A percentile compares a stretch with the other conserved stretches of the same genome.
Conservation (phyloP, 2,888 invertebrate genomes). For the Lysandra coridon region DNA sequence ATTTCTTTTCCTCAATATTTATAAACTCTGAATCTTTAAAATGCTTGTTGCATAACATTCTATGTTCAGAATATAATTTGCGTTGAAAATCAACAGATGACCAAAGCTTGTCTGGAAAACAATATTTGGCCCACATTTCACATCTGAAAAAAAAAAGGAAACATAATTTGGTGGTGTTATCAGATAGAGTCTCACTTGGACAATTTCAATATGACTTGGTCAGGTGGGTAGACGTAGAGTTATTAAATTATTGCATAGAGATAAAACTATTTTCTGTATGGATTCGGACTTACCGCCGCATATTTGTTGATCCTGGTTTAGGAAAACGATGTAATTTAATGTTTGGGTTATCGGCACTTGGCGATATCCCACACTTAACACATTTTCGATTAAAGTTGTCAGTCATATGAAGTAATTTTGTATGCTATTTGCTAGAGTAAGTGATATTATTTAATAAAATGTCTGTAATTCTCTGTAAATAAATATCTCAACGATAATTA, state of each 20-base stretch:
- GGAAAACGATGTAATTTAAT: too few relatives aligned
- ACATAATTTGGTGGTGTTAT: not conserved
- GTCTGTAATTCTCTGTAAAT: not conserved
- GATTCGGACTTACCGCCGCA: too few relatives aligned
- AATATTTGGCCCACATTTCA: conserved; percentile 30
- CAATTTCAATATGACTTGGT: not conserved
- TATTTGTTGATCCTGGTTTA: too few relatives aligned
- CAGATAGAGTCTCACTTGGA: not conserved
- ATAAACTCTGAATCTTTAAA: conserved; percentile 12
- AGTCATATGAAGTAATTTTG: not conserved
- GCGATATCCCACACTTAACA: too few relatives aligned
- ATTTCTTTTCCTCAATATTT: not conserved
- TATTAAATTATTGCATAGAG: too few relatives aligned
- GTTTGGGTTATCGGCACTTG: too few relatives aligned
- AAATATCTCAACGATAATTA: not conserved
- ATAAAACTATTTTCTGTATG: too few relatives aligned
- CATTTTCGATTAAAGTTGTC: too few relatives aligned
- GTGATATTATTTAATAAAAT: not conserved
- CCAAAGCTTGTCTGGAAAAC: conserved; percentile 32
- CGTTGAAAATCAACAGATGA: conserved; percentile 20
- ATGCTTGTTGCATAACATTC: conserved; percentile 31
- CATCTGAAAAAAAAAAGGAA: conserved; percentile 28
- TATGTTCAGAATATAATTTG: conserved; percentile 27
- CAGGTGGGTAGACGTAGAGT: not conserved
- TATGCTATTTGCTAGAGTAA: not conserved